Evolutionary conservation across 1,140 invertebrate species (phyloP), one percentile per base, ranked within the genome.

Genomic region (Zaprionus inermis): DNA sequence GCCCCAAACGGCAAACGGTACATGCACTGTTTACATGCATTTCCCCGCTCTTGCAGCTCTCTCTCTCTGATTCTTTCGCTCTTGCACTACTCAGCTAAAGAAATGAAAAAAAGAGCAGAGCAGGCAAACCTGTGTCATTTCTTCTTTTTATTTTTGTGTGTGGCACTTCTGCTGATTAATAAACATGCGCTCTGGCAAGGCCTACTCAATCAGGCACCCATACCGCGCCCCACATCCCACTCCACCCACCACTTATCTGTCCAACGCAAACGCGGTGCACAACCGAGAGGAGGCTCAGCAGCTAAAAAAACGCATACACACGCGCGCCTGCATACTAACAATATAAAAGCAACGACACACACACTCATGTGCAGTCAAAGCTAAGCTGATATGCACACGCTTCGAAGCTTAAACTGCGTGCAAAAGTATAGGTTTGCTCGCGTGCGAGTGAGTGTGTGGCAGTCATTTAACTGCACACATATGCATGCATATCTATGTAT

Each of bases 161-260:
- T 77, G 70, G 65, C 54, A 75, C 72, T 74, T 75, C 72, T 82
- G 69, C 84, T 81, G 80, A 88, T 88, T 88, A 88, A 90, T 88
- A 88, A 88, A 88, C 84, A 88, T 88, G 84, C 84, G 84, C 84
- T 88, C 84, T 88, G 56, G 74, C 76, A 76, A 79, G 76, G 83
- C 83, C 84, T 88, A 80, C 73, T 77, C 83, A 86, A 89, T 89
- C 79, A 82, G 84, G 66, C 68, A 51, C 59, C 68, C 69, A 64
- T 55, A 64, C 24, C 75, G 63, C 64, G 65, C 68, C 41, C 63
- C 46, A 18, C 69, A 61, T 58, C 28, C 18, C 30, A 73, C 73
- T 46, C 55, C 44, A 58, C 51, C 61, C 51, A 38, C 32, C 56
- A 20, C 54, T 73, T 20, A 20, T 22, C 55, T 67, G 54, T 65